Evolutionary conservation across 1,140 invertebrate genomes (phyloP), one percentile per base, ranked within the genome.

Genomic region (Cotesia chilonis): DNA sequence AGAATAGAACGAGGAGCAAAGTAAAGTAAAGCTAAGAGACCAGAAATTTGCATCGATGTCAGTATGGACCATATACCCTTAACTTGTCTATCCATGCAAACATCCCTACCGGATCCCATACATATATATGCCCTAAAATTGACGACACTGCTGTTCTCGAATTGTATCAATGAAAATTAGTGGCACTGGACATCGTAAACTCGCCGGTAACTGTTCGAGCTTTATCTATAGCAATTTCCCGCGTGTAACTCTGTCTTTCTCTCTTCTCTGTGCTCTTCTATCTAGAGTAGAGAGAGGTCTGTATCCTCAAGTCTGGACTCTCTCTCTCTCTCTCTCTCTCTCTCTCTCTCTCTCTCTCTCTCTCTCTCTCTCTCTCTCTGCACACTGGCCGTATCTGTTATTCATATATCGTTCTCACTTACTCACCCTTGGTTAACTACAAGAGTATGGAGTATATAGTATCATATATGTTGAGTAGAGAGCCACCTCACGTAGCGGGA

Each of bases 101-200:
- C 36, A 35, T 54, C 52, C 36, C 55, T 60, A 37, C 55, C 54
- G 36, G 55, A 17, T 36, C 41, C 28, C 28, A 28, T 28, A 28
- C 3, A 28, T 28, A 3, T 28, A 28, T 28, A n/a, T 41, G 4
- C 38, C 36, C 59, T 17, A 69, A 10, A 17, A 37, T 17, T 35
- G 17, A 69, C 36, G 55, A 41, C 55, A 4, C 38, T 12, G 38
- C 20, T 20, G 1, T 47, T 54, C 28, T 65, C 28, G 70, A 71
- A 71, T 65, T 55, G 70, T 72, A 72, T 72, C 70, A 72, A 72
- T 67, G 64, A 67, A 72, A 72, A 67, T 72, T 72, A 59, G 70
- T 72, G 70, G 64, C 28, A 57, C 63, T 67, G 14, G 64, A 37
- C 35, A 17, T 65, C 51, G 64, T 72, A 72, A 72, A 72, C 52